Evolutionary conservation across 1,140 invertebrate genomes (phyloP).

Genomic region (Drosophila willistoni): DNA sequence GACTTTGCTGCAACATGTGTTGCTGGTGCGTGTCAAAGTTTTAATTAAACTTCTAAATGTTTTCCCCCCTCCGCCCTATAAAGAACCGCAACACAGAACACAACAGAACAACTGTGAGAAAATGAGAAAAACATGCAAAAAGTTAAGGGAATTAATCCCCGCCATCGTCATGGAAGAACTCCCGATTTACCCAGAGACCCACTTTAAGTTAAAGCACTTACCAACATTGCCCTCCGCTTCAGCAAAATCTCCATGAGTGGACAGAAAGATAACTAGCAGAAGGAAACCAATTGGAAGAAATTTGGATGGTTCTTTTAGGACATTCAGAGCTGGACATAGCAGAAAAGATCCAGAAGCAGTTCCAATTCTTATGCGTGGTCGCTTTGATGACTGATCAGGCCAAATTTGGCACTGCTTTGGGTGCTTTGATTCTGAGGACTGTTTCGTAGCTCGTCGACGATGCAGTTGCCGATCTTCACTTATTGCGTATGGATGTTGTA

Average conservation of each 20-base stretch:
- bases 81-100: slow-evolving; percentile 21
- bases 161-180: background rate
- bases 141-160: slow-evolving; percentile 26
- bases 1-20: slow-evolving; percentile 27
- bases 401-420: slow-evolving; percentile 32
- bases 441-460: slow-evolving; percentile 29
- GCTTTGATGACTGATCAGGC: slow-evolving; percentile 35
- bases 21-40: slow-evolving; percentile 59
- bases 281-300: slow-evolving; percentile 60
- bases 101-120: slow-evolving; percentile 8
- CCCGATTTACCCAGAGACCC: background rate
- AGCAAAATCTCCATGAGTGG: slow-evolving; percentile 65
- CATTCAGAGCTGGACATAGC: slow-evolving; percentile 60
- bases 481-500: slow-evolving; percentile 54
- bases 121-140: slow-evolving; percentile 30
- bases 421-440: slow-evolving; percentile 18
- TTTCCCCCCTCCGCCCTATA: slow-evolving; percentile 25
- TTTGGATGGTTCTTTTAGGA: slow-evolving; percentile 44
- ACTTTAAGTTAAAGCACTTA: slow-evolving; percentile 44
- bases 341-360: slow-evolving; percentile 25
- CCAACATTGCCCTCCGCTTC: slow-evolving; percentile 79
- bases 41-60: slow-evolving; percentile 78
- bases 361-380: slow-evolving; percentile 21
- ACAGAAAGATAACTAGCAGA: slow-evolving; percentile 63
- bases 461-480: slow-evolving; percentile 51